Conservation (phyloP, 92 coral and sea anemone genomes). For the Meandrina meandrites region DNA sequence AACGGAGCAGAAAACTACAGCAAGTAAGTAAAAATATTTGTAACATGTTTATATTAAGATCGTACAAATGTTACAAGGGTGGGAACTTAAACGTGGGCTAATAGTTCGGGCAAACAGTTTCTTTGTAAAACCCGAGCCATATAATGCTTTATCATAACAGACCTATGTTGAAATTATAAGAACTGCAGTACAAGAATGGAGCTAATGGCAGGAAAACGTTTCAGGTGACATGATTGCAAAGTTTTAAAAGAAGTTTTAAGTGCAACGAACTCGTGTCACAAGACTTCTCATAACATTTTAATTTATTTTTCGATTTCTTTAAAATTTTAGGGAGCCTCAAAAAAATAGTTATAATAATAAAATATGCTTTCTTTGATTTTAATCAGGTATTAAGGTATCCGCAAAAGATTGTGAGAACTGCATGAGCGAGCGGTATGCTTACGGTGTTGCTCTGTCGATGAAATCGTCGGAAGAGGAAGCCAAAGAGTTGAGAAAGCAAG, state of each 20-base stretch:
- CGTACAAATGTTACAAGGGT: not conserved
- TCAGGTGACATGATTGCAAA: no score
- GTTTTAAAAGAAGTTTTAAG: no score
- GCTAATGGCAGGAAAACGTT: constrained; percentile 5
- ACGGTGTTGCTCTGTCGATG: constrained; percentile 77
- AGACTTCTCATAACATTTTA: no score
- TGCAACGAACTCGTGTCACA: no score
- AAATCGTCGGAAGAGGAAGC: constrained; percentile 75
- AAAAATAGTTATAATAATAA: no score
- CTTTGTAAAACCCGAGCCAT: not conserved
- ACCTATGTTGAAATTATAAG: not conserved
- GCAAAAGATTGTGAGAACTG: constrained; percentile 58
- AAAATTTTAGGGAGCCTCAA: no score
- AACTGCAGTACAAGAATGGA: no score
- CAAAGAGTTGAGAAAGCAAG: constrained; percentile 55
- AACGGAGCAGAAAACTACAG: constrained; percentile 37
- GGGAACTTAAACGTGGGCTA: not conserved
- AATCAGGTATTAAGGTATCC: constrained; percentile 42
- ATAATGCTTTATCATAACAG: not conserved
- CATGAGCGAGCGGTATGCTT: constrained; percentile 70
- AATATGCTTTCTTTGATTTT: no score
- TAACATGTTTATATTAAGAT: not conserved
- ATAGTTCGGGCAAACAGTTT: not conserved
- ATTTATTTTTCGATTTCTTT: no score
- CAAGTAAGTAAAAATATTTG: no score